Evolutionary conservation across 2,888 invertebrate species (phyloP).

Genomic region (Chaetogeoica ovagalla): DNA sequence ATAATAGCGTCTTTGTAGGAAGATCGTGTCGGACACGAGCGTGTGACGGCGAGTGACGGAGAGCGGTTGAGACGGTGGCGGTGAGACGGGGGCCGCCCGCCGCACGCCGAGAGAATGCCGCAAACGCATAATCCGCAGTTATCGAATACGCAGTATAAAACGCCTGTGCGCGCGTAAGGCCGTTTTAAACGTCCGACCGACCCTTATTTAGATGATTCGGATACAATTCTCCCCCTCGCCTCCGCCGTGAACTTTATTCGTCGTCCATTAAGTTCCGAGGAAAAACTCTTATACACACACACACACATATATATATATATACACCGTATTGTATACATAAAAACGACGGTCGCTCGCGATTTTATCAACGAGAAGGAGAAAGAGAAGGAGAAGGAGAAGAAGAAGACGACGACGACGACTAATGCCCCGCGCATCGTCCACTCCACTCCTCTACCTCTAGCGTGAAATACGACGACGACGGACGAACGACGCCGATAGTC

Average conservation of each 20-base stretch:
- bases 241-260: conserved; percentile 21
- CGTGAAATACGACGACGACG: not conserved
- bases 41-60: not conserved
- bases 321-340: not conserved
- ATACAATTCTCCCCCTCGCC: not conserved
- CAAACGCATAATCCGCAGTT: conserved; percentile 42
- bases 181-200: conserved; percentile 24
- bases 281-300: not conserved
- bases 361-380: not conserved
- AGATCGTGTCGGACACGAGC: not conserved
- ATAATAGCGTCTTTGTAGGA: not conserved
- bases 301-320: not conserved
- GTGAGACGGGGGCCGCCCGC: not conserved
- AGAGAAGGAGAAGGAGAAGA: not conserved
- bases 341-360: not conserved
- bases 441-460: too few relatives aligned
- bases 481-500: not conserved
- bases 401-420: not conserved
- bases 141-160: conserved; percentile 34
- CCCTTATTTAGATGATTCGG: conserved; percentile 40
- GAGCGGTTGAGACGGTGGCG: not conserved
- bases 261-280: conserved; percentile 7
- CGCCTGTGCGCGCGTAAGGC: not conserved
- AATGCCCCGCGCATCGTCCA: not conserved
- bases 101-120: not conserved